Percentiles rank a stretch among this genome's conserved stretches.
Evolutionary conservation across 2,888 invertebrate genomes (phyloP).

Genomic region (Dryobota labecula): DNA sequence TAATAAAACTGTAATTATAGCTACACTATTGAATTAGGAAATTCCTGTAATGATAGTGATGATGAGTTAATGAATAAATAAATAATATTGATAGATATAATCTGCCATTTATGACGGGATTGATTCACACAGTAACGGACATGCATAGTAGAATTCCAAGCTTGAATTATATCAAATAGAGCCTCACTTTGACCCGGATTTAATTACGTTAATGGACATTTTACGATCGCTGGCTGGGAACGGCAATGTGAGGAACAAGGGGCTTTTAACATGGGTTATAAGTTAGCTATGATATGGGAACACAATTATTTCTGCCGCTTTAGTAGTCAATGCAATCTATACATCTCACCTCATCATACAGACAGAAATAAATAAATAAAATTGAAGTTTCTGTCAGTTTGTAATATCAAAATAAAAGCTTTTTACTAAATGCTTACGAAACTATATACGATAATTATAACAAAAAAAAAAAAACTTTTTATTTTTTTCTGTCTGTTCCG

Average conservation of each 20-base stretch:
- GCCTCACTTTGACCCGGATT: conserved; percentile 41
- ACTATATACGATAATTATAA: too few species aligned
- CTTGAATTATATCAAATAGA: conserved; percentile 29
- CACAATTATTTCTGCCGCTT: conserved; percentile 17
- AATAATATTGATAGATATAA: not conserved
- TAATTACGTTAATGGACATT: conserved; percentile 62
- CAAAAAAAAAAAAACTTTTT: too few species aligned
- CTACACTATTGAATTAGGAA: too few species aligned
- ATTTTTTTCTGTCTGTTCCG: too few species aligned
- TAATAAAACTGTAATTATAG: too few species aligned
- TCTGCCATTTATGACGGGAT: conserved; percentile 2
- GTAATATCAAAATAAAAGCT: too few species aligned
- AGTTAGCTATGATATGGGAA: conserved; percentile 25
- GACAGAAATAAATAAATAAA: too few species aligned
- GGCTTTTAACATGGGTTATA: conserved; percentile 44
- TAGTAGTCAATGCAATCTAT: not conserved
- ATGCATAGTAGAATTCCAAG: conserved; percentile 3
- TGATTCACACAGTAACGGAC: not conserved
- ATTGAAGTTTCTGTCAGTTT: too few species aligned
- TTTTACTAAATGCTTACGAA: too few species aligned
- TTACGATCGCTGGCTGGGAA: conserved; percentile 36
- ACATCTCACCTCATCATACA: too few species aligned
- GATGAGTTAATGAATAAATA: too few species aligned
- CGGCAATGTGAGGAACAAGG: conserved; percentile 8
- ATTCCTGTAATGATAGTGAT: too few species aligned